Evolutionary conservation across 2,888 invertebrate genomes (phyloP), one percentile per base, ranked within the genome.

Genomic region (Campoplex capitator): DNA sequence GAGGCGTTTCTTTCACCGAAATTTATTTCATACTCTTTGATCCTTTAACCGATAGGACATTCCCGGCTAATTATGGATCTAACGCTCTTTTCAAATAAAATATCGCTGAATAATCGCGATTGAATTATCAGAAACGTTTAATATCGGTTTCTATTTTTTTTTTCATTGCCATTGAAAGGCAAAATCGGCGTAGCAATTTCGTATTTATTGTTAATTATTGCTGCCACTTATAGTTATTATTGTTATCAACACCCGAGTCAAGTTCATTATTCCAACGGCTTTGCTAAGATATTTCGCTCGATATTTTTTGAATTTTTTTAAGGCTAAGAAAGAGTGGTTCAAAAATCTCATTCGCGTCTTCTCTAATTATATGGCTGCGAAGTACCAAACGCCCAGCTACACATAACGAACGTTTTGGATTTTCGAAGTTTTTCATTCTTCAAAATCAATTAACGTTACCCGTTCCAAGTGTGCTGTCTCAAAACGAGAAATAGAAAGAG

Each of bases 391-490:
- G 56, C n/a, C 35, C 35, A 28, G 18, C 32, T 68, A 56, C 38
- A 18, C 45, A 18, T 13, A 28, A 56, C 56, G 1, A 51, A 68
- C 62, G 38, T 70, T 32, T 56, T 35, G 80, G 51, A 67, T 78
- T 78, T 56, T 58, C 28, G 38, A 13, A 83, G 58, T 74, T 75
- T 79, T 83, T 79, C 74, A 62, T 54, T 73, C 77, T 73, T 74
- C 38, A 48, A 48, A 67, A 54, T 51, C 58, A 70, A 73, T 75
- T 51, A 35, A 80, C 9, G 73, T 76, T 76, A 65, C 23, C 65
- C 71, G 86, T 71, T 71, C n/a, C 62, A 32, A 62, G 62, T 28
- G n/a, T 35, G 23, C 45, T 9, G 77, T 32, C 6, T 56, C 42
- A 38, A 74, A 74, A 38, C 38, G 38, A 56, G 51, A 71, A 35